Conservation (phyloP, 1,140 invertebrate species). For the Cydia strobilella region DNA sequence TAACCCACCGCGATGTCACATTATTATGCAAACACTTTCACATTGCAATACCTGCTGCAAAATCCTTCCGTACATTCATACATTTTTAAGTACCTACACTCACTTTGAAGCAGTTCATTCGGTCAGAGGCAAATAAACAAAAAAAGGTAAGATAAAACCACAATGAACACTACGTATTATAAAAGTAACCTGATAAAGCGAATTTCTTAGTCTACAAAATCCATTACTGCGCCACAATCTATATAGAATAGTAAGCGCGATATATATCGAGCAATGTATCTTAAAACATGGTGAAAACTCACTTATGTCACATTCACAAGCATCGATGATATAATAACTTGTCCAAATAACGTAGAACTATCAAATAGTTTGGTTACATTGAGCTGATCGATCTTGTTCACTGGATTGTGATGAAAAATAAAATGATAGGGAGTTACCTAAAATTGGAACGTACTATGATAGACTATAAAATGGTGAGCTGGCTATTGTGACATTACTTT, state of each 20-base stretch:
- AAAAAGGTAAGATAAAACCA: constrained; percentile 22
- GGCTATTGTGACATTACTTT: constrained; percentile 31
- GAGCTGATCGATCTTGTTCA: not conserved
- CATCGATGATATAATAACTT: constrained; percentile 23
- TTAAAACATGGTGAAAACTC: not conserved
- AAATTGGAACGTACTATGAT: constrained; percentile 29
- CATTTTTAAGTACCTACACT: not conserved
- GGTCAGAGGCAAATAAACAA: constrained; percentile 9
- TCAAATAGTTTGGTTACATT: not conserved
- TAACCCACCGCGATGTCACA: not conserved
- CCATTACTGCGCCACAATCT: not conserved
- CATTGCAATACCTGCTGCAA: not conserved
- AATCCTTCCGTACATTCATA: constrained; percentile 7
- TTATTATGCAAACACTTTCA: constrained; percentile 5
- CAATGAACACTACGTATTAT: constrained; percentile 12
- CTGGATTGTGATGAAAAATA: constrained; percentile 19
- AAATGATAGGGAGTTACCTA: constrained; percentile 26
- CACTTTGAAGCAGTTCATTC: constrained; percentile 17
- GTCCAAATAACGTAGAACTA: constrained; percentile 21
- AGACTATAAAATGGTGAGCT: constrained; percentile 24
- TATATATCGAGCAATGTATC: not conserved
- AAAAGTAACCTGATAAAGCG: not conserved
- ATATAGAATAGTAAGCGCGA: not conserved
- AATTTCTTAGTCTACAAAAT: not conserved
- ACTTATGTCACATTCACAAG: not conserved